Percentiles rank a stretch among this genome's conserved stretches.
These are phyloP conservation scores for Cyclophora punctaria DNA, from an alignment of 2,888 invertebrate species.

Conservation along the genomic window DNA sequence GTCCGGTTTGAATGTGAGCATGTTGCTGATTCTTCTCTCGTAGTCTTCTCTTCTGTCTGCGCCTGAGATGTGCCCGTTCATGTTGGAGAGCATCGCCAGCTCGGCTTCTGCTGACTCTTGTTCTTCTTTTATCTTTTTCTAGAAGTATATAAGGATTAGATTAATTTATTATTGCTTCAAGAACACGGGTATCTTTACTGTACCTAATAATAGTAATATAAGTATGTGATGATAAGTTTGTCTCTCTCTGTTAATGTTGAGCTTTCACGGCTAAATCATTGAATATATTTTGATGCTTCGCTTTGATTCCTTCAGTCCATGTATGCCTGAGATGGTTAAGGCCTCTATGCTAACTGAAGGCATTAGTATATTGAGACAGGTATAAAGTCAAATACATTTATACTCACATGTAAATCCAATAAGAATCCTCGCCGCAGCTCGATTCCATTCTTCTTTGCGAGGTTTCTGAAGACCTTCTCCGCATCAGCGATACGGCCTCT, in stretches of 20 bases:
- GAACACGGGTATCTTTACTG: too few relatives aligned
- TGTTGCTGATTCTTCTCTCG: constrained; percentile 55
- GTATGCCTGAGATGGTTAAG: not conserved
- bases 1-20: constrained; percentile 55
- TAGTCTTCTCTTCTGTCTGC: constrained; percentile 30
- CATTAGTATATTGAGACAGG: not conserved
- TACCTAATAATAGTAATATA: too few relatives aligned
- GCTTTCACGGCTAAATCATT: too few relatives aligned
- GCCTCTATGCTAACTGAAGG: not conserved
- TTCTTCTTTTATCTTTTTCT: constrained; percentile 57
- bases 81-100: constrained; percentile 34
- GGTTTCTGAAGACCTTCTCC: constrained; percentile 76
- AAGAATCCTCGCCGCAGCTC: constrained; percentile 74
- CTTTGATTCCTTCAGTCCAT: too few relatives aligned
- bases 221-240: too few relatives aligned
- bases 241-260: too few relatives aligned
- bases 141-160: constrained; percentile 13
- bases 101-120: constrained; percentile 38
- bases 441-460: constrained; percentile 77
- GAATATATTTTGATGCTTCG: too few relatives aligned
- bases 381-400: not conserved
- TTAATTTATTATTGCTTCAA: too few relatives aligned
- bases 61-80: constrained; percentile 41
- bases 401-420: constrained; percentile 74
- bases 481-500: constrained; percentile 79